Evolutionary conservation across 2,113 vertebrate species (phyloP), one percentile per base, ranked within the genome.

Genomic region (Hymenochirus boettgeri): DNA sequence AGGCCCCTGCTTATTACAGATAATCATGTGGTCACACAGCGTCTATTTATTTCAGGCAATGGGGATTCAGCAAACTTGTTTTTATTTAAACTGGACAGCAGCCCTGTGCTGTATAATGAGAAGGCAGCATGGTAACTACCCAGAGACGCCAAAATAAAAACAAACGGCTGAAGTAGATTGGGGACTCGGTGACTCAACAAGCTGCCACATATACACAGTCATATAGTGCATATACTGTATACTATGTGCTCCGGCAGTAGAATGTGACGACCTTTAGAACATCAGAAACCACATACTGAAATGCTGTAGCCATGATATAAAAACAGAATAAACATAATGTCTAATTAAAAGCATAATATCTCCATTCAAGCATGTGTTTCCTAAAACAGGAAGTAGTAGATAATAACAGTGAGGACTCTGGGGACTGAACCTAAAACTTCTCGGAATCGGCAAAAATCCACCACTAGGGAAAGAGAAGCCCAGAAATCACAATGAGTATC

Each of bases 41-140:
- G n/a, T 60, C 56, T 69, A 59, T 51, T 69, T 69, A 69, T 60
- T 69, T 60, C 47, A 69, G 65, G 60, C 65, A 42, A 24, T 39
- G 18, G 48, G 47, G 35, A 13, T 53, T 60, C 35, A 17, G 12
- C 21, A 52, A 53, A 42, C 47, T 39, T 52, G 47, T 69, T 66
- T 69, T 69, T 69, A 69, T 69, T 69, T 69, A 60, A 69, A 53
- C 48, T 69, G 65, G 65, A 69, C 47, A 52, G 47, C 21, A 53
- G 57, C 65, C 65, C 47, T 69, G 33, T 19, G 5, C 65, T 60
- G 50, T 53, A 17, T 60, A 69, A 69, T 69, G 65, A 69, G 24
- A 69, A 48, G 65, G 56, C 65, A 69, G 47, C 9, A 31, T 59
- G 46, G 55, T 59, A 67, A 59, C 64, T 33, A 52, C 46, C 55